Conservation (phyloP, 2,113 vertebrate genomes). For the Emydura subglobosa region DNA sequence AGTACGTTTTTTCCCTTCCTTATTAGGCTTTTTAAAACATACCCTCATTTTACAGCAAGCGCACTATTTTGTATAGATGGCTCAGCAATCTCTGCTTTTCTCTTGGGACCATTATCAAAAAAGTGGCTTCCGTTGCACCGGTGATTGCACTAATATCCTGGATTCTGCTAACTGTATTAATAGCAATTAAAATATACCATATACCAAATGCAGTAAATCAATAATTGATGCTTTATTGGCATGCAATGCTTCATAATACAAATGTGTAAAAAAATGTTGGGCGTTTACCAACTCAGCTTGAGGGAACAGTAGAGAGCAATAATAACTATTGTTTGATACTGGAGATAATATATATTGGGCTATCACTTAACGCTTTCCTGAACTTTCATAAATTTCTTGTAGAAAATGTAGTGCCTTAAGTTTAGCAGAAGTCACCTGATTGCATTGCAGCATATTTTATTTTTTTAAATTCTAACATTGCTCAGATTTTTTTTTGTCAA, state of each 20-base stretch:
- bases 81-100: slow-evolving; percentile 18
- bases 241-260: slow-evolving; percentile 69
- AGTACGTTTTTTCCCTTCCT: slow-evolving; percentile 23
- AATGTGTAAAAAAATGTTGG: neutral
- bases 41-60: slow-evolving; percentile 10
- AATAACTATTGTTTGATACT: slow-evolving; percentile 36
- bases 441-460: slow-evolving; percentile 34
- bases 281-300: slow-evolving; percentile 60
- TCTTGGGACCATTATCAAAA: slow-evolving; percentile 36
- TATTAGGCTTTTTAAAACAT: slow-evolving; percentile 13
- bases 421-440: slow-evolving; percentile 53
- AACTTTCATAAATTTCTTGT: slow-evolving; percentile 63
- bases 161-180: slow-evolving; percentile 54
- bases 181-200: slow-evolving; percentile 30
- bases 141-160: slow-evolving; percentile 7
- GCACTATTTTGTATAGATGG: slow-evolving; percentile 10
- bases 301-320: slow-evolving; percentile 35
- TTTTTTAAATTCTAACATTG: slow-evolving; percentile 41
- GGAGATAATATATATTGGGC: slow-evolving; percentile 37
- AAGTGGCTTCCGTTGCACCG: slow-evolving; percentile 26
- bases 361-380: slow-evolving; percentile 65
- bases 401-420: slow-evolving; percentile 72
- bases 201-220: slow-evolving; percentile 44
- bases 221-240: slow-evolving; percentile 59
- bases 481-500: neutral